phyloP scores from a whole-genome alignment of 1,140 invertebrate species.

The Nautilus pompilius region DNA sequence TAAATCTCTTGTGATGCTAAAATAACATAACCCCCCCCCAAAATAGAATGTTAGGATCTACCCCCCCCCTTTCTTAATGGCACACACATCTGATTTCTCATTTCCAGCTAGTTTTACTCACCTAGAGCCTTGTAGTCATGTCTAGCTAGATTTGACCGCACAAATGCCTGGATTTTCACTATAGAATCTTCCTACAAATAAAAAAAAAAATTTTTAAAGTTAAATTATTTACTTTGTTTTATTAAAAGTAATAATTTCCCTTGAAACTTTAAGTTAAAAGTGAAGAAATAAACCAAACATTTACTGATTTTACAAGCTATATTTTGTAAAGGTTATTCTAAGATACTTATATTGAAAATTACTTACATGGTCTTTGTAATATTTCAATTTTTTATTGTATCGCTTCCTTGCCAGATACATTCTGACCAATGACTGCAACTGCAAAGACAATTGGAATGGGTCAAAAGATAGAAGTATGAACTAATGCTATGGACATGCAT shows the following conservation, averaged over 20 bases:
- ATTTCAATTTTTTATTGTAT: slow-evolving; percentile 41
- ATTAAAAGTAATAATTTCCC: not conserved
- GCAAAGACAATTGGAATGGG: no score
- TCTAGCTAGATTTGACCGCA: slow-evolving; percentile 49
- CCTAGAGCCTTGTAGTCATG: slow-evolving; percentile 54
- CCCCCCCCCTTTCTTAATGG: no score
- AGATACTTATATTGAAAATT: not conserved
- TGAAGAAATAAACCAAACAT: not conserved
- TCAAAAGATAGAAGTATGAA: no score
- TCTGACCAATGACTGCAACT: slow-evolving; percentile 48
- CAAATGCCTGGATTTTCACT: slow-evolving; percentile 54
- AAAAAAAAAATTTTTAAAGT: not conserved
- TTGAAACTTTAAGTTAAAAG: not conserved
- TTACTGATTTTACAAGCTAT: not conserved
- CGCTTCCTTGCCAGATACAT: slow-evolving; percentile 43
- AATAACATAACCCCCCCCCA: no score
- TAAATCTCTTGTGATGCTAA: no score
- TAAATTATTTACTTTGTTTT: no score
- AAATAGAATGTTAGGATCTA: no score
- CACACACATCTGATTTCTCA: no score
- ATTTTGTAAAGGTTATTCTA: not conserved
- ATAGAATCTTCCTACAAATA: slow-evolving; percentile 38
- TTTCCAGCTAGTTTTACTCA: no score
- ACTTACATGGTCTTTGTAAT: slow-evolving; percentile 51
- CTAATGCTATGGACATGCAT: no score